These are phyloP conservation scores for Neosilurus mollespiculum DNA, from an alignment of 2,797 vertebrate genomes.

Conservation along the genomic window DNA sequence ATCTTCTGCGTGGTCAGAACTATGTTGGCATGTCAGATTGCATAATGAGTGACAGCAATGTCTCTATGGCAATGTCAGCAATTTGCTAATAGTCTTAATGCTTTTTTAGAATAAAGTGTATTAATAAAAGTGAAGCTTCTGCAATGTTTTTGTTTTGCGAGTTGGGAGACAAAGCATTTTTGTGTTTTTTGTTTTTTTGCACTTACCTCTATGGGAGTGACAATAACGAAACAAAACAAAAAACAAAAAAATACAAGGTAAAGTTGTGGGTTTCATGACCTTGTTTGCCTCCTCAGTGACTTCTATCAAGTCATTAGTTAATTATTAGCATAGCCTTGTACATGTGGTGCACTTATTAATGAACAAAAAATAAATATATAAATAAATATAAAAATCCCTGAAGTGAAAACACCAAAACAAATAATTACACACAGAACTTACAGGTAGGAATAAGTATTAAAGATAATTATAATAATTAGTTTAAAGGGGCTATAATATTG, in stretches of 20 bases:
- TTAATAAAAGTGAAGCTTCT: background rate
- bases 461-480: background rate
- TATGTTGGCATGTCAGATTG: background rate
- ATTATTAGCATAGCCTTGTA: slow-evolving; percentile 16
- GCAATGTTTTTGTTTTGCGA: background rate
- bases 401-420: background rate
- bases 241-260: background rate
- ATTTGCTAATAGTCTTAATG: no score
- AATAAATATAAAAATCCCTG: background rate
- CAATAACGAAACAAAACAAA: background rate
- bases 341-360: background rate
- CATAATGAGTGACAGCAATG: background rate
- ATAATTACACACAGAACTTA: background rate
- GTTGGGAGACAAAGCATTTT: background rate
- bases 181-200: background rate
- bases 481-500: background rate
- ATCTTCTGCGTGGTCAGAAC: background rate
- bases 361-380: no score
- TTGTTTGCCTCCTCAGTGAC: background rate
- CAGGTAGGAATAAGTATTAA: background rate
- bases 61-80: background rate
- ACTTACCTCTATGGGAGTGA: background rate
- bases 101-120: background rate
- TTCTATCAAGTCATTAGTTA: background rate
- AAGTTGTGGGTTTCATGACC: background rate